phyloP scores from a whole-genome alignment of 2,797 vertebrate genomes.

The Gastrophryne carolinensis region DNA sequence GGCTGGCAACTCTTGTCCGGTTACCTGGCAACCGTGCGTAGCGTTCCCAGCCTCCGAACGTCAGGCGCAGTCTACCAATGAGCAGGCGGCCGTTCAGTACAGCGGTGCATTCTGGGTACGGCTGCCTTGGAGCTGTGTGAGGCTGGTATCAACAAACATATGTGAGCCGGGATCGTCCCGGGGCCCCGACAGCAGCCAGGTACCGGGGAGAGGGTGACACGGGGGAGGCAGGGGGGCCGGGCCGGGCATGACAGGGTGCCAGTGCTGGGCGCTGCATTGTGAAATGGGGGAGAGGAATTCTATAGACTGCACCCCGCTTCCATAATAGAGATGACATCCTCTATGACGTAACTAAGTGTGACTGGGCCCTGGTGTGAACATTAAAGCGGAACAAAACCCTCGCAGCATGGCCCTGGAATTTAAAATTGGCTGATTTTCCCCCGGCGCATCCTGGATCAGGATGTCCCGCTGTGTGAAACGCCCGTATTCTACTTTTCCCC shows the following conservation, averaged over 20 bases:
- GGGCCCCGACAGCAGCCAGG: neutral
- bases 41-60: neutral
- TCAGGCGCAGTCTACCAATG: slow-evolving; percentile 3
- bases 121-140: slow-evolving; percentile 9
- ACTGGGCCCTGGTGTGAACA: neutral
- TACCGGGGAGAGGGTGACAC: neutral
- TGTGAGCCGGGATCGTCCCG: neutral
- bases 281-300: no score
- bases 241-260: no score
- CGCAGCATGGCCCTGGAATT: no score
- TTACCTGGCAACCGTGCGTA: slow-evolving; percentile 9
- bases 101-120: slow-evolving; percentile 11
- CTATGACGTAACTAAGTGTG: no score
- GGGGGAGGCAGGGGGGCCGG: no score
- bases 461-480: no score
- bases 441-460: no score
- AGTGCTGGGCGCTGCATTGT: neutral
- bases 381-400: neutral
- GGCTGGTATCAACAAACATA: slow-evolving; percentile 18
- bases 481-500: no score
- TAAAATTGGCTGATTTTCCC: no score
- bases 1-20: neutral
- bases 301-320: neutral
- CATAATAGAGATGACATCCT: no score
- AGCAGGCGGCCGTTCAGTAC: no score